Evolutionary conservation across 2,888 invertebrate genomes (phyloP).

Genomic region (Rhimphoctona megacephalus): DNA sequence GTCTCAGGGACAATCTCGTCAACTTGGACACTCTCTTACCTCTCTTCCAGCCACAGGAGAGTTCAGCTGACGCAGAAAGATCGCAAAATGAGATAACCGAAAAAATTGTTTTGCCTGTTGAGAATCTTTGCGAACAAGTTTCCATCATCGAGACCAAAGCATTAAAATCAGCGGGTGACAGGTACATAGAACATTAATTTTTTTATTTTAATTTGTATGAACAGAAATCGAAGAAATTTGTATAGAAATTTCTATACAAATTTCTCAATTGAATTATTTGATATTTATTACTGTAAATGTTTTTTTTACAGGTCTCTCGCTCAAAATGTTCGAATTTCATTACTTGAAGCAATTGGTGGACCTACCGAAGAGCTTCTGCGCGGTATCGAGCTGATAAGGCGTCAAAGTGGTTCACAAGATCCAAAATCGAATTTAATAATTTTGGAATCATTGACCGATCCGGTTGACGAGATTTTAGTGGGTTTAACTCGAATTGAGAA

Average conservation of each 20-base stretch:
- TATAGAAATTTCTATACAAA: too few relatives aligned
- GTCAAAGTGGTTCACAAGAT: conserved; percentile 70
- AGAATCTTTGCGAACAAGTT: conserved; percentile 79
- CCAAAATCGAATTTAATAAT: conserved; percentile 78
- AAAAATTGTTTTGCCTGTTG: conserved; percentile 78
- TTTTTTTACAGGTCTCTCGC: conserved; percentile 71
- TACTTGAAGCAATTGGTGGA: conserved; percentile 81
- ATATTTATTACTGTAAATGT: neutral
- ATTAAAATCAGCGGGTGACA: conserved; percentile 77
- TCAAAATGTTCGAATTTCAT: conserved; percentile 78
- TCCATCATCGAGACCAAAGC: conserved; percentile 79
- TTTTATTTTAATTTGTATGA: neutral
- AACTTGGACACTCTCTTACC: conserved; percentile 73
- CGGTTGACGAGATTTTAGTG: conserved; percentile 84
- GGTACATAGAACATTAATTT: conserved; percentile 30
- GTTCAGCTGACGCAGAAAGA: conserved; percentile 69
- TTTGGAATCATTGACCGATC: conserved; percentile 83
- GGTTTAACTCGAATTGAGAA: conserved; percentile 80
- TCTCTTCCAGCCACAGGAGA: conserved; percentile 61
- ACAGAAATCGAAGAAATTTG: neutral
- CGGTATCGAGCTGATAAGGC: conserved; percentile 80
- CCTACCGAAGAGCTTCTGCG: conserved; percentile 82
- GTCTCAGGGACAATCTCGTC: conserved; percentile 77
- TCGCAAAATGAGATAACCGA: conserved; percentile 74
- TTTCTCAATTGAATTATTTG: neutral